Evolutionary conservation across 2,888 invertebrate genomes (phyloP).

Genomic region (Barypeithes pellucidus): DNA sequence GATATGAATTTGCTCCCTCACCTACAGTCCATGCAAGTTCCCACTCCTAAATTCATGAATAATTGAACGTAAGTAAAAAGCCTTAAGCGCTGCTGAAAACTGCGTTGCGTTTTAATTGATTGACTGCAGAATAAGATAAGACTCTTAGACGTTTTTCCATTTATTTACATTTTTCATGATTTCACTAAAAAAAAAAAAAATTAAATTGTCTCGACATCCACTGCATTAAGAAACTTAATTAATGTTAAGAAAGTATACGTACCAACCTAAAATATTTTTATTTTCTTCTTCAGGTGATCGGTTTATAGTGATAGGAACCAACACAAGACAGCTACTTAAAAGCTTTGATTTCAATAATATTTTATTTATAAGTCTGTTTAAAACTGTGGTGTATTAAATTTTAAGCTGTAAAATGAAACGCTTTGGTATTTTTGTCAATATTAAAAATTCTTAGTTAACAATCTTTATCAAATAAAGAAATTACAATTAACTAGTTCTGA

Average conservation of each 20-base stretch:
- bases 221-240: not conserved
- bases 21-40: constrained; percentile 61
- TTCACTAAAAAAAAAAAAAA: not conserved
- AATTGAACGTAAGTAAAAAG: constrained; percentile 10
- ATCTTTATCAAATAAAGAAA: constrained; percentile 15
- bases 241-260: not conserved
- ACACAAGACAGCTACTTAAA: constrained; percentile 18
- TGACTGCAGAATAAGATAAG: constrained; percentile 1
- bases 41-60: constrained; percentile 20
- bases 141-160: not conserved
- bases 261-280: not conserved
- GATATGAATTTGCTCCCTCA: constrained; percentile 73
- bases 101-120: not conserved
- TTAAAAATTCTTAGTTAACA: not conserved
- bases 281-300: constrained; percentile 11
- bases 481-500: constrained; percentile 1
- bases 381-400: constrained; percentile 42
- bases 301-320: constrained; percentile 14
- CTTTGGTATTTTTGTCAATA: constrained; percentile 22
- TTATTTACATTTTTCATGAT: not conserved
- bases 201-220: not conserved
- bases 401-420: constrained; percentile 25
- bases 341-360: constrained; percentile 4
- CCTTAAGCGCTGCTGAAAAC: not conserved
- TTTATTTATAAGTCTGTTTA: constrained; percentile 44